Evolutionary conservation across 2,888 invertebrate species (phyloP), one percentile per base, ranked within the genome.

Genomic region (Drosophila niveifrons): DNA sequence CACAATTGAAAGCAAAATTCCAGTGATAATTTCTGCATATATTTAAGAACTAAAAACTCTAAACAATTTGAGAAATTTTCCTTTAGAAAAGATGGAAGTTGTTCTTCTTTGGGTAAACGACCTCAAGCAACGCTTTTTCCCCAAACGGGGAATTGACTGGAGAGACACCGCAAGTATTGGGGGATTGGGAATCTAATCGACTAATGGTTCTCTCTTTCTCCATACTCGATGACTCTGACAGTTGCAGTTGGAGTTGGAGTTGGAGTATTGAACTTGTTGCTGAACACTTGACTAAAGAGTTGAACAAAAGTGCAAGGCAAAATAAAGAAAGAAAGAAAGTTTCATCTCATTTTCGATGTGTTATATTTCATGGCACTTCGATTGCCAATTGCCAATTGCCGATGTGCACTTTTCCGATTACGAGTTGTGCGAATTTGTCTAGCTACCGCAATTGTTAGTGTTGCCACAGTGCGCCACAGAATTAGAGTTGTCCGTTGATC

Each of bases 341-440:
- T 52, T 62, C 36, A 62, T 47, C 56, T 62, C 56, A 62, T 53
- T 61, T 61, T n/a, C n/a, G 23, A 6, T 29, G 39, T 44, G 34
- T 29, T 43, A 18, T 58, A 51, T 36, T 47, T 65, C 29, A 65
- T 59, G 36, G 47, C 51, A 59, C 23, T 55, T 52, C 52, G 52
- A 59, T 59, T 66, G 59, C n/a, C 11, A n/a, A 31, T 28, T 28
- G 28, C 43, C 41, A 58, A 43, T 41, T 50, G 44, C 28, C 47
- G 65, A 29, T 65, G 59, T 31, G 31, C 31, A 36, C 36, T 36
- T 36, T 36, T 36, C n/a, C 36, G 11, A 36, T n/a, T 36, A 36
- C n/a, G 4, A 34, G 34, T 34, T 6, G n/a, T n/a, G 36, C 10
- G 31, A 31, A 31, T 31, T 31, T 31, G 31, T 31, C 31, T 31